Evolutionary conservation across 2,888 invertebrate genomes (phyloP).

Genomic region (Gastrophysa polygoni): DNA sequence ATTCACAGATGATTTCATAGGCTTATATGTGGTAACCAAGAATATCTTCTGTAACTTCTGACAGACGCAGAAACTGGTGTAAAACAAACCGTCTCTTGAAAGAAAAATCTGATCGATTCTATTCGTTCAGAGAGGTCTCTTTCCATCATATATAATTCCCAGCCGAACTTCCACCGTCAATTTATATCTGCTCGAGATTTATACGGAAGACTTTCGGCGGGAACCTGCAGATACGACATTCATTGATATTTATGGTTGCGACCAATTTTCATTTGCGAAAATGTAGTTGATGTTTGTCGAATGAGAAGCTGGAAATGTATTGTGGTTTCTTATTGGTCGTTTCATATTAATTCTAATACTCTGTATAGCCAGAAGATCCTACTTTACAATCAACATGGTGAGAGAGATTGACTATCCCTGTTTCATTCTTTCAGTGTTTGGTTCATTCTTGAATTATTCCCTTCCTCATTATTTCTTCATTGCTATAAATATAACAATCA

Average conservation of each 20-base stretch:
- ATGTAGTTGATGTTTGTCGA: constrained; percentile 37
- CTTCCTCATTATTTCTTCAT: too few species aligned
- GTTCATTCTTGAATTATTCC: too few species aligned
- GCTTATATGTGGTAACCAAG: too few species aligned
- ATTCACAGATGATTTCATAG: too few species aligned
- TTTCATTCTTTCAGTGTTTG: too few species aligned
- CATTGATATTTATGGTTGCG: constrained; percentile 49
- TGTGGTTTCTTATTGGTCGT: not conserved
- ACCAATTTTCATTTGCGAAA: constrained; percentile 43
- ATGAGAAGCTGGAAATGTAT: constrained; percentile 41
- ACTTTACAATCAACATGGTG: too few species aligned
- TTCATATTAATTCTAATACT: not conserved
- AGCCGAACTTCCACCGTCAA: constrained; percentile 13
- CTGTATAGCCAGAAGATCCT: too few species aligned
- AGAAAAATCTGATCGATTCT: not conserved
- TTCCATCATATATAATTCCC: constrained; percentile 4
- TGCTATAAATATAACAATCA: too few species aligned
- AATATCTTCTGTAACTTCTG: too few species aligned
- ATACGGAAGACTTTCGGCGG: constrained; percentile 37
- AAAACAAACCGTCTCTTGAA: not conserved
- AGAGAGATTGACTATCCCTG: too few species aligned
- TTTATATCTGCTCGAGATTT: constrained; percentile 36
- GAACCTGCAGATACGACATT: constrained; percentile 42
- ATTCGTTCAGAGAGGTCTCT: not conserved
- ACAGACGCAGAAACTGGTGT: too few species aligned